Evolutionary conservation across 2,888 invertebrate genomes (phyloP).

Genomic region (Lasioglossum vierecki): DNA sequence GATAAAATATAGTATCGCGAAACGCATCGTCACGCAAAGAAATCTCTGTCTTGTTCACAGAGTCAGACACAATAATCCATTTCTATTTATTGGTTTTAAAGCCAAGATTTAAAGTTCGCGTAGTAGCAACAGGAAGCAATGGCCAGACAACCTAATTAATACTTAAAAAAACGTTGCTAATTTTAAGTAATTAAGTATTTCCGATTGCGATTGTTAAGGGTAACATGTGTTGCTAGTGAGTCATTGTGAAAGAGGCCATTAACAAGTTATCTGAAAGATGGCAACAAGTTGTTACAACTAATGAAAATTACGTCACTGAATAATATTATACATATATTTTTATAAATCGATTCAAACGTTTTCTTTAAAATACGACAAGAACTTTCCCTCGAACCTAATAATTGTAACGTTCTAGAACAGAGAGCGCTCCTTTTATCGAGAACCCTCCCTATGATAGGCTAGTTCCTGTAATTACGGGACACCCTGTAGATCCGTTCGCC

Average conservation of each 20-base stretch:
- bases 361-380: too few species aligned
- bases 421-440: neutral
- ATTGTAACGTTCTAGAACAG: neutral
- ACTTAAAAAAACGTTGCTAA: too few species aligned
- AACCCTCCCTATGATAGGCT: neutral
- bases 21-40: neutral
- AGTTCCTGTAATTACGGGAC: neutral
- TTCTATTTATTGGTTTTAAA: neutral
- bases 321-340: too few species aligned
- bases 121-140: neutral
- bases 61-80: neutral
- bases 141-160: neutral
- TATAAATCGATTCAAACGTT: too few species aligned
- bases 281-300: too few species aligned
- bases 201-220: too few species aligned
- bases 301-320: too few species aligned
- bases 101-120: neutral
- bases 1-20: neutral
- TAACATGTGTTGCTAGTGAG: too few species aligned
- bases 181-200: too few species aligned
- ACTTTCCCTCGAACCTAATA: too few species aligned
- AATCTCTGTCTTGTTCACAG: neutral
- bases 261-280: too few species aligned
- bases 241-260: too few species aligned
- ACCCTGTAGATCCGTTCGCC: constrained; percentile 11